Evolutionary conservation across 2,797 vertebrate species (phyloP), one percentile per base, ranked within the genome.

Genomic region (Thripadectes ignobilis): DNA sequence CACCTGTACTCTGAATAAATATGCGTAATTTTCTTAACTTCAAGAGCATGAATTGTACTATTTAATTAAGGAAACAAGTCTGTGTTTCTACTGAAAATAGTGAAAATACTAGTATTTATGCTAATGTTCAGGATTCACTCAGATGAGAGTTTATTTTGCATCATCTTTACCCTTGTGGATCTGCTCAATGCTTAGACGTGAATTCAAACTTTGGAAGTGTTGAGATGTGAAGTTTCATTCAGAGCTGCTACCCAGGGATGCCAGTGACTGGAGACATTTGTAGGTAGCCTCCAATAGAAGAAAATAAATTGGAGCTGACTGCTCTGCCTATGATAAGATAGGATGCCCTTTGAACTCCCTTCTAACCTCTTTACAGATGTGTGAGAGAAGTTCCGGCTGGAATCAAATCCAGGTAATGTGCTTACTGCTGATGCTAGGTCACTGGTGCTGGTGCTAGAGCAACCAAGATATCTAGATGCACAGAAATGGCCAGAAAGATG

Each of bases 231-330:
- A 2, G 2, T 62, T 81, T 68, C 34, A 10, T 65, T 82, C 63
- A 69, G 10, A 51, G 51, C 4, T 32, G 29, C 17, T 4, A 1
- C 36, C 34, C 66, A 24, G 17, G 14, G 5, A n/a, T 0, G 1
- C 7, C 36, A 74, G 21, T 57, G 68, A 55, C 30, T 71, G 39
- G 5, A 41, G 22, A 84, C 26, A 8, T 67, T 58, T 77, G n/a
- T 51, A 86, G 22, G 18, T 34, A 57, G 10, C 27, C 11, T 71
- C 13, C 29, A 81, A 3, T 3, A 3, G 29, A 89, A 32, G 52
- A 29, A 63, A 67, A 34, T 51, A 58, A 77, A 80, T 34, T 77
- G 4, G 14, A 59, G 32, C 18, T 67, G 49, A 16, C 24, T 59
- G 8, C 49, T 72, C 38, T 88, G 20, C 6, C 9, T 63, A 1